These are phyloP conservation scores for Ptychodera flava DNA, from an alignment of 35 echinoderm and acorn worm genomes.

Conservation along the genomic window DNA sequence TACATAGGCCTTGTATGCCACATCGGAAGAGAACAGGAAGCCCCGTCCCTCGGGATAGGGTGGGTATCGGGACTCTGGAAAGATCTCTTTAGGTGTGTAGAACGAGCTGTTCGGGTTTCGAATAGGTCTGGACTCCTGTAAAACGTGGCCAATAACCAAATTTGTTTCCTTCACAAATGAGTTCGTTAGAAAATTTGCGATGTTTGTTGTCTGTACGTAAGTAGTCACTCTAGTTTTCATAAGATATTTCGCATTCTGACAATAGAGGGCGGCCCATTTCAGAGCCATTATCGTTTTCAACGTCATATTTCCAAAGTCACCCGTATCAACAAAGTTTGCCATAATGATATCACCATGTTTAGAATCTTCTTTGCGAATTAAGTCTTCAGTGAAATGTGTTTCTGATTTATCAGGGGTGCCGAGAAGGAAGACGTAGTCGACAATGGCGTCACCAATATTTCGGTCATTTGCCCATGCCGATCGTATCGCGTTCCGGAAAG, in stretches of 20 bases:
- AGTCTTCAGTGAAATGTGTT: neutral
- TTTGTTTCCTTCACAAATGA: constrained; percentile 7
- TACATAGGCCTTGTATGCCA: constrained; percentile 3
- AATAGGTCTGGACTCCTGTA: constrained; percentile 16
- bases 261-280: neutral
- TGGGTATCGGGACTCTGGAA: neutral
- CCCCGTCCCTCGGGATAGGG: constrained; percentile 19
- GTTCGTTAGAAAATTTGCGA: neutral
- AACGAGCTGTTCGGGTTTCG: constrained; percentile 18
- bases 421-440: neutral
- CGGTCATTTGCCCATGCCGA: neutral
- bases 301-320: neutral
- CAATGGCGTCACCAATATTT: neutral
- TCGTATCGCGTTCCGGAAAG: neutral
- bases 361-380: neutral
- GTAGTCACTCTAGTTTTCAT: neutral
- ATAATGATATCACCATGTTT: neutral
- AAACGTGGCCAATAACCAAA: constrained; percentile 18
- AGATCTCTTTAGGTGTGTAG: neutral
- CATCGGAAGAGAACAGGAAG: constrained; percentile 20
- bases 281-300: neutral
- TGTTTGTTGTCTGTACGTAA: neutral
- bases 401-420: neutral
- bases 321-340: neutral
- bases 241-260: neutral